Conservation (phyloP, 1,140 invertebrate species). For the Phocides pigmalion region DNA sequence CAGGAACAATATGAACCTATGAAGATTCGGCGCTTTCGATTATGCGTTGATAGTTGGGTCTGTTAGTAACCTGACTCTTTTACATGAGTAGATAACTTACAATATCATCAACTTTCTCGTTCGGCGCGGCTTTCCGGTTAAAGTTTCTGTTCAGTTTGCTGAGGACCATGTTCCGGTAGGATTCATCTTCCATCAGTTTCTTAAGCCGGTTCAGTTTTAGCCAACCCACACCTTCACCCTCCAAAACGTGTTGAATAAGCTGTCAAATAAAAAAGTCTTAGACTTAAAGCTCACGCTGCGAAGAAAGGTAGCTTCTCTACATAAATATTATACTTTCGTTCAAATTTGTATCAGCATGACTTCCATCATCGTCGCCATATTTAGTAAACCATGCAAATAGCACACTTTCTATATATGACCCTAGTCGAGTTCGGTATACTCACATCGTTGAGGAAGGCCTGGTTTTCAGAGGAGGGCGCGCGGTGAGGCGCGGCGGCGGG, state of each 20-base stretch:
- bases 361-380: too few species aligned
- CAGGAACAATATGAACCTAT: too few species aligned
- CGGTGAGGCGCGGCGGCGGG: conserved; percentile 88
- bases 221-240: conserved; percentile 98
- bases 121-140: conserved; percentile 96
- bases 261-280: conserved; percentile 81
- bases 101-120: conserved; percentile 99
- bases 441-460: conserved; percentile 93
- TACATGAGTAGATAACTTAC: conserved; percentile 85
- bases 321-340: too few species aligned
- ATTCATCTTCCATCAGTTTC: conserved; percentile 99
- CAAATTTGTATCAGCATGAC: too few species aligned
- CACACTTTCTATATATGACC: too few species aligned
- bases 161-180: conserved; percentile 97
- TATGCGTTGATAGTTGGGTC: too few species aligned
- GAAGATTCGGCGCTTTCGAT: too few species aligned
- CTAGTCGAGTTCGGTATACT: too few species aligned
- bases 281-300: too few species aligned
- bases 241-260: conserved; percentile 95
- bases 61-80: too few species aligned
- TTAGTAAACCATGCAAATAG: too few species aligned
- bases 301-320: too few species aligned
- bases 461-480: conserved; percentile 92
- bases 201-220: conserved; percentile 96
- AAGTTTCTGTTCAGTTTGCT: conserved; percentile 97